Evolutionary conservation across 2,888 invertebrate species (phyloP).

Genomic region (Meteorus colon): DNA sequence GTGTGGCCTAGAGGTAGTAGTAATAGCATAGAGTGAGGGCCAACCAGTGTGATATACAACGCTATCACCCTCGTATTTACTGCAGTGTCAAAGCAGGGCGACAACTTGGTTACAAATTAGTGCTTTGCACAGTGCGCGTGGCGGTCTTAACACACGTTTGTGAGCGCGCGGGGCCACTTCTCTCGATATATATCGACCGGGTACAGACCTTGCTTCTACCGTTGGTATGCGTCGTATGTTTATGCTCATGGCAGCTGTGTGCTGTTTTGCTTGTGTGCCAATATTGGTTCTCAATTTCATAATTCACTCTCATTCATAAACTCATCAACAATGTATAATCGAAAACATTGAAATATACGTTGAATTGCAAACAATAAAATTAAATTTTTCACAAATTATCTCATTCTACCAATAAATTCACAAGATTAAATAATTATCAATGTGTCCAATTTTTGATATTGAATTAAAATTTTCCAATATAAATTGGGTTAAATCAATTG

Average conservation of each 20-base stretch:
- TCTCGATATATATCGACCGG: slow-evolving; percentile 45
- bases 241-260: slow-evolving; percentile 70
- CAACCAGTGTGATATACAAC: slow-evolving; percentile 69
- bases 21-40: slow-evolving; percentile 37
- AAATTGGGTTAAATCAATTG: too few relatives aligned
- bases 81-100: slow-evolving; percentile 72
- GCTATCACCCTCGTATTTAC: slow-evolving; percentile 72
- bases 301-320: slow-evolving; percentile 54
- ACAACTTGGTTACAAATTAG: slow-evolving; percentile 73
- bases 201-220: slow-evolving; percentile 52
- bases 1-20: neutral
- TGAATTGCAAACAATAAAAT: too few relatives aligned
- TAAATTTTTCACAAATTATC: too few relatives aligned
- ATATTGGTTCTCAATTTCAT: slow-evolving; percentile 73
- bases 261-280: slow-evolving; percentile 65
- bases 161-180: slow-evolving; percentile 4
- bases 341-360: neutral
- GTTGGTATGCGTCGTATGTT: slow-evolving; percentile 63
- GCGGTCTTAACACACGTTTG: slow-evolving; percentile 38
- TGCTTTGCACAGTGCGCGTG: slow-evolving; percentile 60
- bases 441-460: too few relatives aligned
- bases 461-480: too few relatives aligned
- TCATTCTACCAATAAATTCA: too few relatives aligned
- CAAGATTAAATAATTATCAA: too few relatives aligned
- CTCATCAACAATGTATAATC: neutral